These are phyloP conservation scores for Pseudomyrmex flavicornis DNA, from an alignment of 1,140 invertebrate genomes.

Conservation along the genomic window DNA sequence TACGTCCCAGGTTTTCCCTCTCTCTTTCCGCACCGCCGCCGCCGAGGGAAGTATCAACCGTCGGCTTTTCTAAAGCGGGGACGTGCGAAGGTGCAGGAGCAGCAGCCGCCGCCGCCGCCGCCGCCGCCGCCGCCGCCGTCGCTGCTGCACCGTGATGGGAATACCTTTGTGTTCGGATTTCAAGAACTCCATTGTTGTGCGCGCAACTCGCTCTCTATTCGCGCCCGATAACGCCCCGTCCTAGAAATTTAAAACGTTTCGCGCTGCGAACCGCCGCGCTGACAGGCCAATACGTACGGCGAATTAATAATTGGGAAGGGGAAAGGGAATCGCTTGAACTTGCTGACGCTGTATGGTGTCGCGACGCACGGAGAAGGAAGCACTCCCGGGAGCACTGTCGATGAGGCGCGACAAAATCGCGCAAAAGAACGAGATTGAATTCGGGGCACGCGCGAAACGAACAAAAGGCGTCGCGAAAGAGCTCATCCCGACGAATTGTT, in stretches of 20 bases:
- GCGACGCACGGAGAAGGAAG: neutral
- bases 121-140: constrained; percentile 24
- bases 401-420: neutral
- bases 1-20: constrained; percentile 27
- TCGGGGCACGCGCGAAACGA: neutral
- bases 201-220: constrained; percentile 21
- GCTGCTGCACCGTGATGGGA: constrained; percentile 37
- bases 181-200: constrained; percentile 61
- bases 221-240: constrained; percentile 36
- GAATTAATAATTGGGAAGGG: constrained; percentile 12
- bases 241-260: constrained; percentile 45
- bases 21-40: neutral
- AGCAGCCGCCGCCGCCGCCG: no score
- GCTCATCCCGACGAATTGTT: constrained; percentile 16
- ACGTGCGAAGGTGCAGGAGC: constrained; percentile 44
- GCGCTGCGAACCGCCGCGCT: constrained; percentile 4
- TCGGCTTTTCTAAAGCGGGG: constrained; percentile 69
- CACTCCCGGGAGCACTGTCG: constrained; percentile 1
- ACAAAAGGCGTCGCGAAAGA: constrained; percentile 23
- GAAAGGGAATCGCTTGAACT: neutral
- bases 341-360: neutral
- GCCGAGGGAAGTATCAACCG: constrained; percentile 56
- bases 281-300: neutral
- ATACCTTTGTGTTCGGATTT: constrained; percentile 62
- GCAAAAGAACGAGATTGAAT: constrained; percentile 9